Conservation (phyloP, 2,888 invertebrate genomes). For the Dorcus parallelipipedus region DNA sequence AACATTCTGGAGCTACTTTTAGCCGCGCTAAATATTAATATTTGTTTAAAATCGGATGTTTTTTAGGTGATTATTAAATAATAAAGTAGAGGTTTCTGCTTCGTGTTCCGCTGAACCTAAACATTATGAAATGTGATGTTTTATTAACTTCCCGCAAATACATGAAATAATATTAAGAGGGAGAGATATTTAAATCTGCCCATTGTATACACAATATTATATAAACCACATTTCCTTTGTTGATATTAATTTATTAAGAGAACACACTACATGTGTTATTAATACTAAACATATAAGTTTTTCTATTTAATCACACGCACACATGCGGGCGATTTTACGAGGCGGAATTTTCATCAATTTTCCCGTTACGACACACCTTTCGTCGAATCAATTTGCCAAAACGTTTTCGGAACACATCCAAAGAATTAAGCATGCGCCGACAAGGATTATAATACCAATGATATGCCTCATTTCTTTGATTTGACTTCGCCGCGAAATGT, state of each 20-base stretch:
- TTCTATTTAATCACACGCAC: conserved; percentile 4
- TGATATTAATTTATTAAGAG: conserved; percentile 31
- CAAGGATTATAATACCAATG: conserved; percentile 17
- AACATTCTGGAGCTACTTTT: not conserved
- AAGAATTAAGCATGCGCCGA: not conserved
- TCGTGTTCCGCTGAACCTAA: conserved; percentile 17
- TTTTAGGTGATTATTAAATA: conserved; percentile 18
- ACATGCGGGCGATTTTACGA: too few species aligned
- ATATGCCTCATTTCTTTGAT: conserved; percentile 35
- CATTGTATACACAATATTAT: conserved; percentile 24
- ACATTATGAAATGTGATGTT: conserved; percentile 17
- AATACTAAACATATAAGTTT: conserved; percentile 28
- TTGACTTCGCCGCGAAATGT: conserved; percentile 16
- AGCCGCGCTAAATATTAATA: conserved; percentile 7
- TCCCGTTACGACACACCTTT: too few species aligned
- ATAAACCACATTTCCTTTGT: conserved; percentile 34
- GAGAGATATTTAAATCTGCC: conserved; percentile 13
- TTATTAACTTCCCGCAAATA: conserved; percentile 16
- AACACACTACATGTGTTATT: conserved; percentile 26
- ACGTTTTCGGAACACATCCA: too few species aligned
- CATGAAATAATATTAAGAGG: conserved; percentile 14
- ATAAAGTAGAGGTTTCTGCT: conserved; percentile 18
- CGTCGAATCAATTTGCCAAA: too few species aligned
- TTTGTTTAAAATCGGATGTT: conserved; percentile 7
- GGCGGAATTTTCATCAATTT: too few species aligned